Percentiles rank a stretch among this genome's conserved stretches.
phyloP scores from a whole-genome alignment of 1,140 invertebrate genomes.

The Orius laevigatus region DNA sequence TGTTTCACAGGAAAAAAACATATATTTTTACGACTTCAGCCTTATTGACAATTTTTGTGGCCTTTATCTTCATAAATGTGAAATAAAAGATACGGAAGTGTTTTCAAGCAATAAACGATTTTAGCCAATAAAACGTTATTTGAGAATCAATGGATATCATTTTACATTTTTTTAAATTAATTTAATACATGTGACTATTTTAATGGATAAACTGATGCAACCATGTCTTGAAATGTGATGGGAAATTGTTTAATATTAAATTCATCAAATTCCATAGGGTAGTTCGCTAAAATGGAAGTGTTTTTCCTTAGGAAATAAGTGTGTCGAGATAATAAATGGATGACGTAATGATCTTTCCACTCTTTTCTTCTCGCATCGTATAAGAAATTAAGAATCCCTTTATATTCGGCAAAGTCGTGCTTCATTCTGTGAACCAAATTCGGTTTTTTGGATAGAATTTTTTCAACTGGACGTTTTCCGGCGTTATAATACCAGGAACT shows the following conservation, averaged over 20 bases:
- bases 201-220: background rate
- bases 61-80: too few species aligned
- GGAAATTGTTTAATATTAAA: slow-evolving; percentile 13
- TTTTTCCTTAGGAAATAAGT: slow-evolving; percentile 8
- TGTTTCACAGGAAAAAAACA: too few species aligned
- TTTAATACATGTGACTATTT: too few species aligned
- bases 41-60: too few species aligned
- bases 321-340: slow-evolving; percentile 14
- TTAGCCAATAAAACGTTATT: too few species aligned
- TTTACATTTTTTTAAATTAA: too few species aligned
- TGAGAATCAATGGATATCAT: too few species aligned
- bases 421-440: slow-evolving; percentile 10
- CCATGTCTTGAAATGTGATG: slow-evolving; percentile 15
- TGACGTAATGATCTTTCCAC: slow-evolving; percentile 11
- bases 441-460: slow-evolving; percentile 19
- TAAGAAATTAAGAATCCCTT: background rate
- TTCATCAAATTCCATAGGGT: slow-evolving; percentile 14
- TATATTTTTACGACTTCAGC: too few species aligned
- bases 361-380: slow-evolving; percentile 7
- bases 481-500: slow-evolving; percentile 26
- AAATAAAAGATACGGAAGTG: too few species aligned
- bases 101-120: too few species aligned
- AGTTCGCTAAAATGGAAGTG: slow-evolving; percentile 3
- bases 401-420: slow-evolving; percentile 2
- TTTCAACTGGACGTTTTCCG: slow-evolving; percentile 21